Conservation (phyloP, 2,888 invertebrate species). For the Temnothorax ravouxi region DNA sequence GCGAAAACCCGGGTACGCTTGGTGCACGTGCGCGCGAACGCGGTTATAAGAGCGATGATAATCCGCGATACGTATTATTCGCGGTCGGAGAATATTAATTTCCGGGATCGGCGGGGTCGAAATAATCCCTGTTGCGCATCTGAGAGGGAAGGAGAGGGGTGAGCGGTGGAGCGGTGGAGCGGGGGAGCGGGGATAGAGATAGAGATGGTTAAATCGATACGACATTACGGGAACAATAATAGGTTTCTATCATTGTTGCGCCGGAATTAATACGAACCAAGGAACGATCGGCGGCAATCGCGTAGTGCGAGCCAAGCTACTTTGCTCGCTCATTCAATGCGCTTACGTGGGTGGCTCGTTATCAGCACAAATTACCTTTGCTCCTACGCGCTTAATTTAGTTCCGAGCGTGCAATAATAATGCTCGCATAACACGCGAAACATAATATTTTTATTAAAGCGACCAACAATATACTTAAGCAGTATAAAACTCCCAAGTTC, state of each 20-base stretch:
- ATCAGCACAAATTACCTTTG: slow-evolving; percentile 77
- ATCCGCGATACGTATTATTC: slow-evolving; percentile 73
- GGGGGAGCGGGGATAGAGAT: slow-evolving; percentile 55
- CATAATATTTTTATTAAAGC: too few species aligned
- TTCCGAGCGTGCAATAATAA: slow-evolving; percentile 76
- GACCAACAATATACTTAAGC: too few species aligned
- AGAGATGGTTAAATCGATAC: slow-evolving; percentile 51
- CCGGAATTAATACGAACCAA: slow-evolving; percentile 59
- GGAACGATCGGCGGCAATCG: slow-evolving; percentile 59
- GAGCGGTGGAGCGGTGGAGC: too few species aligned
- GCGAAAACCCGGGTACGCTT: slow-evolving; percentile 45
- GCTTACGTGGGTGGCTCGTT: slow-evolving; percentile 77
- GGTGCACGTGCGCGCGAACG: slow-evolving; percentile 41
- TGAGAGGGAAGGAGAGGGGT: slow-evolving; percentile 37
- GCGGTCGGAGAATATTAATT: slow-evolving; percentile 73
- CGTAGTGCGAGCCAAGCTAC: slow-evolving; percentile 24
- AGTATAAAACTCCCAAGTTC: too few species aligned
- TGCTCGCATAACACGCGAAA: slow-evolving; percentile 67
- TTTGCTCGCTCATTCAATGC: slow-evolving; percentile 55
- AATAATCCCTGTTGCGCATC: slow-evolving; percentile 67
- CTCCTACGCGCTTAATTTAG: slow-evolving; percentile 25
- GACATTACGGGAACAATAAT: slow-evolving; percentile 51
- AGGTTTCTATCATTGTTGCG: slow-evolving; percentile 56
- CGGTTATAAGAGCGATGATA: slow-evolving; percentile 72
- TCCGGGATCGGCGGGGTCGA: slow-evolving; percentile 58